A percentile compares a stretch with the other conserved stretches of the same genome.
These are phyloP conservation scores for Sebastes variabilis DNA, from an alignment of 2,797 vertebrate genomes.

Conservation along the genomic window DNA sequence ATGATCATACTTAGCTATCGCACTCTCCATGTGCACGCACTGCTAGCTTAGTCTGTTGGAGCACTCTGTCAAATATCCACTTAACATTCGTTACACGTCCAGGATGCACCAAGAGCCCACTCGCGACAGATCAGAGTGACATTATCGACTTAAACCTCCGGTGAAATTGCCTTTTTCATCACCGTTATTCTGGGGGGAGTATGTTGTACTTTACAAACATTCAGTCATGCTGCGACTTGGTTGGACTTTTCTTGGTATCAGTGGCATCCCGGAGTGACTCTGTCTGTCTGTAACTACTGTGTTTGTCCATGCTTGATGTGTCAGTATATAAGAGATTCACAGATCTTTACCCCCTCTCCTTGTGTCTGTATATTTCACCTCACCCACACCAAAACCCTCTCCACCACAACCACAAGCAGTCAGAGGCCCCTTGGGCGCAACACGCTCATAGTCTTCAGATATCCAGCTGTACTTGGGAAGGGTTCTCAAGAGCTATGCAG, in stretches of 20 bases:
- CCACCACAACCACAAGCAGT: conserved; percentile 35
- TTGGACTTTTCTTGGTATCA: conserved; percentile 60
- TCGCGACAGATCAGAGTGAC: conserved; percentile 17
- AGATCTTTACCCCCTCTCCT: conserved; percentile 61
- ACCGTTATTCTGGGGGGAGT: conserved; percentile 18
- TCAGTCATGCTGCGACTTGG: conserved; percentile 42
- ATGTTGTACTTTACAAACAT: conserved; percentile 10
- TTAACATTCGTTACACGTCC: conserved; percentile 74
- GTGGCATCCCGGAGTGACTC: conserved; percentile 73
- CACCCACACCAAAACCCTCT: conserved; percentile 52
- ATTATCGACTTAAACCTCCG: conserved; percentile 31
- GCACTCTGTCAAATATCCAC: conserved; percentile 82
- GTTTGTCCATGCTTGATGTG: conserved; percentile 79
- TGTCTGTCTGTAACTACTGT: conserved; percentile 76
- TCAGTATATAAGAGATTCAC: conserved; percentile 79
- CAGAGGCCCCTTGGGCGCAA: conserved; percentile 39
- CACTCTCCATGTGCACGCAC: conserved; percentile 79
- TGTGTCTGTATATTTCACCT: conserved; percentile 60
- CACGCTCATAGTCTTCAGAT: conserved; percentile 25
- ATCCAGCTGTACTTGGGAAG: conserved; percentile 35
- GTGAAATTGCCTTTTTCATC: conserved; percentile 58
- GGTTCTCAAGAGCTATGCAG: conserved; percentile 37
- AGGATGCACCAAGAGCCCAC: conserved; percentile 73
- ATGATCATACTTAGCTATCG: conserved; percentile 75
- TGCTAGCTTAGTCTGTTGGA: conserved; percentile 83